Conservation (phyloP, 2,888 invertebrate genomes). For the Cantharis rufa region DNA sequence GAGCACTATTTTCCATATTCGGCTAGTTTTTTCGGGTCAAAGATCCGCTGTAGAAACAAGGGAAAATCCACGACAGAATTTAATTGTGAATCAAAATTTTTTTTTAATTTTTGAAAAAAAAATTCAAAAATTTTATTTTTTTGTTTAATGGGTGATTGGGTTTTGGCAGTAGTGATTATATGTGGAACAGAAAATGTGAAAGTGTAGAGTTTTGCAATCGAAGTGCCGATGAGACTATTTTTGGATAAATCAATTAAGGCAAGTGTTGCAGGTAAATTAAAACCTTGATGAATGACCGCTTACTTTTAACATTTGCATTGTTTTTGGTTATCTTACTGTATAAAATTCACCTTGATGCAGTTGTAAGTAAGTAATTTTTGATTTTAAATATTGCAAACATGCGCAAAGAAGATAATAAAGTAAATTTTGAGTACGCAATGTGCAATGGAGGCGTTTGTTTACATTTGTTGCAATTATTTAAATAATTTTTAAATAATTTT, state of each 20-base stretch:
- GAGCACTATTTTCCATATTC: too few species aligned
- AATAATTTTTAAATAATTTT: constrained; percentile 14
- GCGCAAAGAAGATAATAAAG: neutral
- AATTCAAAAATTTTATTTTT: too few species aligned
- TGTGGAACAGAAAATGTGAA: neutral
- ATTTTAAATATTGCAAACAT: neutral
- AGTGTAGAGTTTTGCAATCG: neutral
- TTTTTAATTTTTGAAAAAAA: too few species aligned
- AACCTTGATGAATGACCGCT: neutral
- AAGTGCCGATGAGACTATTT: neutral
- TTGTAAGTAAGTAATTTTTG: neutral
- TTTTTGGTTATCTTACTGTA: neutral
- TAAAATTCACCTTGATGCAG: neutral
- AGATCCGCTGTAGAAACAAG: too few species aligned
- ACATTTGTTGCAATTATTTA: neutral
- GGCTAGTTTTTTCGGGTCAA: too few species aligned
- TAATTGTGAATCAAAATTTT: too few species aligned
- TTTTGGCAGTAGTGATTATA: too few species aligned
- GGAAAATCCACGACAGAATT: too few species aligned
- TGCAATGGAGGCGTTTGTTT: neutral
- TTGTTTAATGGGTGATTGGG: too few species aligned
- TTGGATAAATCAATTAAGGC: neutral
- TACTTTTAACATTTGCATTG: neutral
- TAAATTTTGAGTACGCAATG: neutral
- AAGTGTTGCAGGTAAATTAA: neutral